Conservation (phyloP, 2,888 invertebrate species). For the Conus canariensis region DNA sequence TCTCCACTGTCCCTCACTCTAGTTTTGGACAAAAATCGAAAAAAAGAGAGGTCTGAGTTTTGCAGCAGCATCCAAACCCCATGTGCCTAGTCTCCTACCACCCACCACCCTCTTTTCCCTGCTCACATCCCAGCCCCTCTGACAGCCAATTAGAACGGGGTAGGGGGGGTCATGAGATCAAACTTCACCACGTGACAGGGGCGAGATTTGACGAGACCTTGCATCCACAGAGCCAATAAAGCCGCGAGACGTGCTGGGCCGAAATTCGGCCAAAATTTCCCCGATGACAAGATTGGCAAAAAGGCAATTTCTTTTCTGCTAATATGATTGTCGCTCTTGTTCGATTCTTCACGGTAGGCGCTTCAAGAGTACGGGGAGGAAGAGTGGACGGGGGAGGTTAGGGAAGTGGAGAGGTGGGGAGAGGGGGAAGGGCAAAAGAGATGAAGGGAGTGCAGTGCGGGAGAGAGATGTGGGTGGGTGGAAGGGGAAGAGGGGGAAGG, state of each 20-base stretch:
- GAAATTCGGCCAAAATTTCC: background rate
- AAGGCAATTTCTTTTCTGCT: conserved; percentile 30
- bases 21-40: too few species aligned
- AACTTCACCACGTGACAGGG: conserved; percentile 38
- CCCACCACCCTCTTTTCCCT: background rate
- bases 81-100: background rate
- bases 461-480: background rate
- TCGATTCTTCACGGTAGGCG: conserved; percentile 5
- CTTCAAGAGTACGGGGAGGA: background rate
- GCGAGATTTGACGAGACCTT: conserved; percentile 41
- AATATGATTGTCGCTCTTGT: conserved; percentile 29
- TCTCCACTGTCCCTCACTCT: too few species aligned
- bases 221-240: conserved; percentile 24
- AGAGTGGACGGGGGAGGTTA: background rate
- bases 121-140: background rate
- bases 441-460: background rate
- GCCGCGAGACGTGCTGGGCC: background rate
- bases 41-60: too few species aligned
- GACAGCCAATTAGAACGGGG: conserved; percentile 41
- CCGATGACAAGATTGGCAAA: conserved; percentile 39
- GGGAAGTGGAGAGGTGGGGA: background rate
- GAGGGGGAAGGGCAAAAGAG: background rate
- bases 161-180: conserved; percentile 33
- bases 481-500: background rate
- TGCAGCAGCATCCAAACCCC: too few species aligned